Base-by-base conservation (phyloP, 2,113 vertebrate species). In the Phaethornis superciliosus region DNA sequence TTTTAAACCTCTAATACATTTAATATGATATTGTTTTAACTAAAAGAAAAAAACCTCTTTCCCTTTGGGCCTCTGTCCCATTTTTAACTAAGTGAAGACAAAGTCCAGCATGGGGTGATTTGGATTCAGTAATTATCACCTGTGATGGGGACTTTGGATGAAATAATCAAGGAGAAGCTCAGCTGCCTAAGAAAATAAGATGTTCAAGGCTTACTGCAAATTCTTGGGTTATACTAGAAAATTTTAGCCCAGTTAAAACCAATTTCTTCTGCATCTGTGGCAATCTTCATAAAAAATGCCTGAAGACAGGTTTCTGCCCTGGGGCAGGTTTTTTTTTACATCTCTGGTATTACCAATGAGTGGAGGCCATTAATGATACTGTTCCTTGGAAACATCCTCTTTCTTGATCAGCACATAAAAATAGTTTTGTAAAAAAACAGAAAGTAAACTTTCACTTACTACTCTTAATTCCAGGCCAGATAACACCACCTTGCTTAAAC, bases 381-480 rank as follows among this genome's bases (percentile, higher is more conserved):
- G 6, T 55, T 89, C 24, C 32, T 23, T 90, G 33, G 49, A 91
- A 94, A 75, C 2, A 1, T 54, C 35, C 37, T 76, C 33, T 56
- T 49, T 59, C 17, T 81, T 67, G 65, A 35, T 63, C 44, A 64
- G 32, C 52, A 56, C 59, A 71, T 40, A 65, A 17, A 32, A 69
- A 33, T 20, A 56, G 28, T 93, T 93, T 74, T 77, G 33, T 83
- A 22, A 91, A 90, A 40, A 94, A 89, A 4, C 26, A 62, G 1
- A n/a, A 70, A 63, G 64, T 86, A 86, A 95, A 84, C 46, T 81
- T 86, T 6, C 51, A 70, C 8, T 68, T 94, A 56, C 74, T 64
- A 52, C 84, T 95, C 80, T 92, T 92, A 90, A 92, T 83, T 94
- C 82, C 71, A 90, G 28, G 62, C 81, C 33, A 60, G 60, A 12